These are phyloP conservation scores for Tipula helvola DNA, from an alignment of 2,888 invertebrate genomes.

Conservation along the genomic window DNA sequence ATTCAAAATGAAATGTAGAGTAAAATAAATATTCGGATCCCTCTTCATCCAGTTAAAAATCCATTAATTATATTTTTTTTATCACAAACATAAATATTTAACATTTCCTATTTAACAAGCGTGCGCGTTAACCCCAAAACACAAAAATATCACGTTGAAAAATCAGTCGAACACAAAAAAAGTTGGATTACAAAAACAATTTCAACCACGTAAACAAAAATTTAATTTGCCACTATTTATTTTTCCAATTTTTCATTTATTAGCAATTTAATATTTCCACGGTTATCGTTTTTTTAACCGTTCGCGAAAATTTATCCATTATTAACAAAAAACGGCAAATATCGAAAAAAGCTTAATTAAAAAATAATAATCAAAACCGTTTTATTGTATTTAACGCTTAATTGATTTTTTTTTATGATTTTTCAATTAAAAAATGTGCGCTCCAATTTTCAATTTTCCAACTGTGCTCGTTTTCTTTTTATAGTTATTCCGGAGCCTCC, in stretches of 20 bases:
- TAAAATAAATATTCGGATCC: background rate
- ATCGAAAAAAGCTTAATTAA: background rate
- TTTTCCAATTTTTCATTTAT: background rate
- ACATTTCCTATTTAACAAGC: background rate
- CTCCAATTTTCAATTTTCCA: background rate
- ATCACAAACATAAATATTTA: background rate
- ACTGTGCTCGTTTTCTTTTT: background rate
- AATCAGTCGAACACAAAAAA: background rate
- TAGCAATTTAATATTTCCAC: background rate
- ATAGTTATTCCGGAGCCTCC: background rate
- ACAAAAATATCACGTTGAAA: background rate
- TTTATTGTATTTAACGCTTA: background rate
- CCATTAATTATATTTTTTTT: background rate
- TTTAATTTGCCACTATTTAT: background rate
- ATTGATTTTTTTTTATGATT: background rate
- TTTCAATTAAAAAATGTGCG: background rate
- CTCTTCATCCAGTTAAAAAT: background rate
- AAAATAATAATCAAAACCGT: background rate
- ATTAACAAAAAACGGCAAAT: background rate
- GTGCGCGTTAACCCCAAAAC: background rate
- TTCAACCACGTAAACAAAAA: background rate
- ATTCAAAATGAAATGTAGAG: background rate
- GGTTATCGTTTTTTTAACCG: background rate
- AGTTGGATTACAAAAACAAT: background rate
- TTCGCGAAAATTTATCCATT: background rate